A percentile compares a stretch with the other conserved stretches of the same genome.
phyloP scores from a whole-genome alignment of 2,888 invertebrate genomes.

The Antitype chi region DNA sequence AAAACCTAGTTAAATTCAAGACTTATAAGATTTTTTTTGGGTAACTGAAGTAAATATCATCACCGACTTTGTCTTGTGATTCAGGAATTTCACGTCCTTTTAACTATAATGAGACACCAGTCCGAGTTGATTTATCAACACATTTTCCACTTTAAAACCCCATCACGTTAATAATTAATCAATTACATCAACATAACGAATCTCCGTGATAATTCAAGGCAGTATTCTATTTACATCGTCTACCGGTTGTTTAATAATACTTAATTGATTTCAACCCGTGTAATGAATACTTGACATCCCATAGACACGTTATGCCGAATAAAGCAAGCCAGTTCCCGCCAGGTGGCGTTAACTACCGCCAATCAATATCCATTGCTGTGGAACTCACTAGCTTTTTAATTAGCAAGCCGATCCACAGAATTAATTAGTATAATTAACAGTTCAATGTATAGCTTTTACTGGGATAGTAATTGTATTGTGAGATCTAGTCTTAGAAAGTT shows the following conservation, averaged over 20 bases:
- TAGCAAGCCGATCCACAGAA: slow-evolving; percentile 48
- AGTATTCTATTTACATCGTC: slow-evolving; percentile 35
- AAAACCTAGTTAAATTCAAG: not conserved
- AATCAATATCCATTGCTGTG: slow-evolving; percentile 56
- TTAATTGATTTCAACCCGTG: slow-evolving; percentile 48
- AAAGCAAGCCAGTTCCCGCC: slow-evolving; percentile 35
- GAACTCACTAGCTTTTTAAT: slow-evolving; percentile 56
- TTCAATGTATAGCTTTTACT: slow-evolving; percentile 29
- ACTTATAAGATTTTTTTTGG: not conserved
- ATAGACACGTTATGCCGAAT: slow-evolving; percentile 31
- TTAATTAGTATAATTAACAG: slow-evolving; percentile 58
- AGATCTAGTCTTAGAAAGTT: slow-evolving; percentile 41
- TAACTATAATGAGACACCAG: not conserved
- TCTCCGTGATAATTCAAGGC: slow-evolving; percentile 42
- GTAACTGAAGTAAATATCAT: not conserved
- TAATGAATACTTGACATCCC: slow-evolving; percentile 39
- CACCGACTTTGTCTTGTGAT: not conserved
- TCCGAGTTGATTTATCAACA: not conserved
- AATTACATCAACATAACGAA: slow-evolving; percentile 39
- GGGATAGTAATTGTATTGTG: slow-evolving; percentile 42
- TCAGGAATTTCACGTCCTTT: not conserved
- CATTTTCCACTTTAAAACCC: slow-evolving; percentile 27
- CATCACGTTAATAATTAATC: slow-evolving; percentile 32
- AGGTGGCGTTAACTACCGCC: slow-evolving; percentile 43
- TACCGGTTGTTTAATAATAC: slow-evolving; percentile 42